Conservation (phyloP, 2,113 vertebrate species). For the Tinamus guttatus region DNA sequence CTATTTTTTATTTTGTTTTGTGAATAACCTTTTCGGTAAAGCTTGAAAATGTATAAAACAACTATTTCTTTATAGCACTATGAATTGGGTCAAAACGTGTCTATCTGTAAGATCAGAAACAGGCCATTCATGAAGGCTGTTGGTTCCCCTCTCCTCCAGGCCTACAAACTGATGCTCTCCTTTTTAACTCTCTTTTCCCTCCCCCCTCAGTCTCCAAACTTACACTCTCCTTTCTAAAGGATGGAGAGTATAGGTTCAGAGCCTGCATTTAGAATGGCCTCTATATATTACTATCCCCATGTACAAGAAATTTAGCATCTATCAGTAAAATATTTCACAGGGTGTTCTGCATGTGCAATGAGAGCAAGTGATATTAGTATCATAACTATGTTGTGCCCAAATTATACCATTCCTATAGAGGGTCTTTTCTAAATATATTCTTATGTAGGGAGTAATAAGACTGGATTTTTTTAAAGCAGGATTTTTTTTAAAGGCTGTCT, state of each 20-base stretch:
- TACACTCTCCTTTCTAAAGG: neutral
- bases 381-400: accelerated
- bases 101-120: neutral
- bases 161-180: neutral
- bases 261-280: neutral
- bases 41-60: constrained; percentile 1
- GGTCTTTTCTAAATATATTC: neutral
- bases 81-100: neutral
- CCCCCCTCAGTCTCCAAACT: neutral
- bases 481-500: neutral
- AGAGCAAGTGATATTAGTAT: neutral
- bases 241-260: neutral
- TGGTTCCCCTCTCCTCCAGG: neutral
- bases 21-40: constrained; percentile 32
- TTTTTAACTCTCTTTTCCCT: neutral
- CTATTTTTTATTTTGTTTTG: constrained; percentile 59
- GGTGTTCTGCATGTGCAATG: accelerated
- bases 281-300: neutral
- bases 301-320: neutral
- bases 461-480: neutral
- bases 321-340: neutral
- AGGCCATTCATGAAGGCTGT: neutral
- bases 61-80: constrained; percentile 15
- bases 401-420: neutral
- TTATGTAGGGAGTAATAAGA: neutral